Evolutionary conservation across 2,113 vertebrate genomes (phyloP).

Genomic region (Octodon degus): DNA sequence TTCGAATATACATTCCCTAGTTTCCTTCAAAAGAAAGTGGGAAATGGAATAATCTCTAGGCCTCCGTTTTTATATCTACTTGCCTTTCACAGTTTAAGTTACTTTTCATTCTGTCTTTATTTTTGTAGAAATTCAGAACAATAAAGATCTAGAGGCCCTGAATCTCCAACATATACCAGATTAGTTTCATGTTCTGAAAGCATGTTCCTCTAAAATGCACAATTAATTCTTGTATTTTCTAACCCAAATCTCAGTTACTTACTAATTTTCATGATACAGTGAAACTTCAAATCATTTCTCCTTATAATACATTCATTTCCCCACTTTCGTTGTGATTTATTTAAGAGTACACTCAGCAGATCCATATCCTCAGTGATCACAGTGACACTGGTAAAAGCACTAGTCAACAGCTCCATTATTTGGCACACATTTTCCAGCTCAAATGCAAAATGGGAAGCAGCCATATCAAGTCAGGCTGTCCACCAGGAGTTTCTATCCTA

Average conservation of each 20-base stretch:
- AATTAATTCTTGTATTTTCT: conserved; percentile 21
- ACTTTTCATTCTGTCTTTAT: not conserved
- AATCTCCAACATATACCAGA: conserved; percentile 30
- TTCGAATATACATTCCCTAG: not conserved
- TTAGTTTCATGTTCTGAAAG: conserved; percentile 37
- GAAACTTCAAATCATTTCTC: conserved; percentile 30
- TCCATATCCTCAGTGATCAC: not conserved
- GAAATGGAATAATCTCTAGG: not conserved
- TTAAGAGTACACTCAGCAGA: conserved; percentile 34
- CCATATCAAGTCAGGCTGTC: not conserved
- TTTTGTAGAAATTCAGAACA: conserved; percentile 40
- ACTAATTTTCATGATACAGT: not conserved
- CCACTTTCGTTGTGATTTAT: not conserved
- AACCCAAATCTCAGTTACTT: conserved; percentile 28
- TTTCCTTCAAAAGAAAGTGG: conserved; percentile 51
- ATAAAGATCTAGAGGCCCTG: not conserved
- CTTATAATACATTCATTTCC: not conserved
- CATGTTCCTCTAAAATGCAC: not conserved
- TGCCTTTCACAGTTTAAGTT: conserved; percentile 20
- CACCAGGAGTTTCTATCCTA: conserved; percentile 17
- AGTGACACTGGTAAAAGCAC: not conserved
- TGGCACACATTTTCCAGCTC: not conserved
- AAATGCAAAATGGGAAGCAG: conserved; percentile 7
- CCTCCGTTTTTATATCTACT: not conserved
- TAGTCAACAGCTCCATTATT: not conserved